A percentile compares a stretch with the other conserved stretches of the same genome.
Evolutionary conservation across 2,113 vertebrate species (phyloP).

Genomic region (Dryoscopus gambensis): DNA sequence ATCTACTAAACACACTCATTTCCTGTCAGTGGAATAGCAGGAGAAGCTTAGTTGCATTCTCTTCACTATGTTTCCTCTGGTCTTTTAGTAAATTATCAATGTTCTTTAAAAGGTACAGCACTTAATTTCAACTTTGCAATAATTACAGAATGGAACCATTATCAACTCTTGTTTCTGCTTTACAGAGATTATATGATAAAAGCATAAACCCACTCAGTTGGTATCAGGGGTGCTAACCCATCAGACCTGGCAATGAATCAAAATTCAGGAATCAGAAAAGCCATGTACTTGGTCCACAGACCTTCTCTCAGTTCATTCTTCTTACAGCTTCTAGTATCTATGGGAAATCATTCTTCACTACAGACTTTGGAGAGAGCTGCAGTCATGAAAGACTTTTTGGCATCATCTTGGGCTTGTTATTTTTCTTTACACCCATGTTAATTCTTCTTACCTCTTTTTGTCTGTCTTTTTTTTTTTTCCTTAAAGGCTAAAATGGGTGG

Average conservation of each 20-base stretch:
- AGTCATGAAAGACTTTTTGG: neutral
- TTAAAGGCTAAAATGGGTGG: neutral
- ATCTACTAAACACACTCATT: neutral
- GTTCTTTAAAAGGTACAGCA: neutral
- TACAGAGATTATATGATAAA: neutral
- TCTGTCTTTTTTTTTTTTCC: neutral
- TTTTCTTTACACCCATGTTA: neutral
- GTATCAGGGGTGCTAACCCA: neutral
- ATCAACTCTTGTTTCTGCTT: neutral
- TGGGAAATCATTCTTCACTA: neutral
- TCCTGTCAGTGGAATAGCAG: neutral
- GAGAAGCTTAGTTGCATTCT: neutral
- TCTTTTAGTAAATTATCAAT: neutral
- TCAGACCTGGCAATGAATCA: neutral
- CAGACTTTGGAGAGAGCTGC: neutral
- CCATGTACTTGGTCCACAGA: neutral
- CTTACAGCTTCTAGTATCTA: neutral
- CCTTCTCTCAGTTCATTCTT: neutral
- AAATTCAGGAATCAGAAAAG: neutral
- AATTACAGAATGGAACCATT: neutral
- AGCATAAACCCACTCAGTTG: neutral
- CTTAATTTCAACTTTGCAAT: neutral
- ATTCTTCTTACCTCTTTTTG: neutral
- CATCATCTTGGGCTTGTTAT: neutral
- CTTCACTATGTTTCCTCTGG: neutral